Percentiles rank a stretch among this genome's conserved stretches.
Conservation (phyloP, 2,797 vertebrate species). For the Eleutherodactylus coqui region DNA sequence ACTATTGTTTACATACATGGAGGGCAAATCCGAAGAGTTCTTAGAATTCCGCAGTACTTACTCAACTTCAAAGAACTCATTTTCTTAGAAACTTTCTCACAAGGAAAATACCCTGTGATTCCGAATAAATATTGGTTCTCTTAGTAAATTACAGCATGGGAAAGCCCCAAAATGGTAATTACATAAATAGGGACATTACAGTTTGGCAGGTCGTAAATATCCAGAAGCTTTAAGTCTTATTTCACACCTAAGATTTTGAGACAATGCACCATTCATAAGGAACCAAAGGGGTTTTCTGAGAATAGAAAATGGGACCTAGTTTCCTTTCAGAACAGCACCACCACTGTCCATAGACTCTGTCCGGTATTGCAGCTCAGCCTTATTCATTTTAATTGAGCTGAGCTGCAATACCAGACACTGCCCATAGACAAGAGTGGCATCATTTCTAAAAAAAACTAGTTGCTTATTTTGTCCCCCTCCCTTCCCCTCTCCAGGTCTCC, state of each 20-base stretch:
- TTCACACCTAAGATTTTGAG: background rate
- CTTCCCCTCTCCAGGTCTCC: no score
- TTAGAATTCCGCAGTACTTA: slow-evolving; percentile 52
- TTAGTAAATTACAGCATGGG: slow-evolving; percentile 47
- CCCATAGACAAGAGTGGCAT: background rate
- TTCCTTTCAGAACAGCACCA: background rate
- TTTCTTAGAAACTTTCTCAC: slow-evolving; percentile 59
- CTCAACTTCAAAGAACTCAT: slow-evolving; percentile 49
- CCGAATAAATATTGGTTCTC: slow-evolving; percentile 22
- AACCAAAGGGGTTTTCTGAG: background rate
- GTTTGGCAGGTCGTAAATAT: slow-evolving; percentile 42
- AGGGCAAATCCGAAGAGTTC: slow-evolving; percentile 41
- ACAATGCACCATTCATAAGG: slow-evolving; percentile 14
- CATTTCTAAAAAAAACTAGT: no score
- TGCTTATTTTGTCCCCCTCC: no score
- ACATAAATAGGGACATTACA: slow-evolving; percentile 39
- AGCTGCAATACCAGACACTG: background rate
- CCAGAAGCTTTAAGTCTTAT: background rate
- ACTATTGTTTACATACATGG: slow-evolving; percentile 49
- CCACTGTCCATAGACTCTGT: background rate
- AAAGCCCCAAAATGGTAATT: slow-evolving; percentile 46
- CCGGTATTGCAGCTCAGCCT: background rate
- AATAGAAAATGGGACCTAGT: background rate
- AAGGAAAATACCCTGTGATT: slow-evolving; percentile 40
- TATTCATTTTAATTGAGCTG: no score